phyloP scores from a whole-genome alignment of 2,113 vertebrate genomes.

The Daphoenositta chrysoptera region DNA sequence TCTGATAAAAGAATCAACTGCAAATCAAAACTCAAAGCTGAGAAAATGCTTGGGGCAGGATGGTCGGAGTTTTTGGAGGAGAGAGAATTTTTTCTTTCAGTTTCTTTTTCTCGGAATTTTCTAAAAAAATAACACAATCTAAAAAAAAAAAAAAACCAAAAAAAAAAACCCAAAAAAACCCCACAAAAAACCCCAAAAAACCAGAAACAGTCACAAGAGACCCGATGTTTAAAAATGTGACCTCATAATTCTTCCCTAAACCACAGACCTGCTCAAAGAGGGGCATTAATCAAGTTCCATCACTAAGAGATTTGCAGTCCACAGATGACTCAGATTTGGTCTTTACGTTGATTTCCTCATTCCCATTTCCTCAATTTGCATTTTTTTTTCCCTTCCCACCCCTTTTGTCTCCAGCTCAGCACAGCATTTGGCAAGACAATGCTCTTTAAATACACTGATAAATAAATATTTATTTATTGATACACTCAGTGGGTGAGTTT shows the following conservation, averaged over 20 bases:
- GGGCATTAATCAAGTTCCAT: not conserved
- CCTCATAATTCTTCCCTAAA: not conserved
- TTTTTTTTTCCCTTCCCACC: not conserved
- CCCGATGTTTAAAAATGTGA: not conserved
- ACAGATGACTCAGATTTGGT: not conserved
- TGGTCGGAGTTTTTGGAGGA: accelerated
- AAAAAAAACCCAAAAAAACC: not conserved
- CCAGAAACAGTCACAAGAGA: not conserved
- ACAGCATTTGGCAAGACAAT: not conserved
- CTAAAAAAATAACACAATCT: not conserved
- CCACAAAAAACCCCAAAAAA: too few species aligned
- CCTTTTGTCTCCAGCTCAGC: not conserved
- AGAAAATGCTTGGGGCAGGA: not conserved
- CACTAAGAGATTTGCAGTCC: not conserved
- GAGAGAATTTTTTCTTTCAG: not conserved
- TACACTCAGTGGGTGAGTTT: accelerated
- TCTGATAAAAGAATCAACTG: not conserved
- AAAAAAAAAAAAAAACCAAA: not conserved
- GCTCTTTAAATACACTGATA: not conserved
- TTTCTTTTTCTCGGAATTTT: not conserved
- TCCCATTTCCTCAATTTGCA: not conserved
- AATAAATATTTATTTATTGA: not conserved
- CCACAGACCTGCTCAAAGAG: not conserved
- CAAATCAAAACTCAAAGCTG: not conserved
- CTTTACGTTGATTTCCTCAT: not conserved